Percentiles rank a stretch among this genome's conserved stretches.
Evolutionary conservation across 1,140 invertebrate species (phyloP).

Genomic region (Dendrolimus kikuchii): DNA sequence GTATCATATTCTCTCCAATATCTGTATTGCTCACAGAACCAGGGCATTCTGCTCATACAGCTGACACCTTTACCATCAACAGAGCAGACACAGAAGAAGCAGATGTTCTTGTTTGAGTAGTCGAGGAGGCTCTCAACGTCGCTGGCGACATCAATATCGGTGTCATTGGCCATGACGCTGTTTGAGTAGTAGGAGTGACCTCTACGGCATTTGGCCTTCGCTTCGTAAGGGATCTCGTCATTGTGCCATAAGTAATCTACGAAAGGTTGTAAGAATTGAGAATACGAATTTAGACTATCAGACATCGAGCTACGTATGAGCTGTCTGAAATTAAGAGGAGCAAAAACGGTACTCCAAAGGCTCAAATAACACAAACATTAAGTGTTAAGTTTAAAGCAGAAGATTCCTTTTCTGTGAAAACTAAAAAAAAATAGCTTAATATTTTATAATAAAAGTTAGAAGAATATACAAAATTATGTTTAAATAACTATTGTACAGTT

Average conservation of each 20-base stretch:
- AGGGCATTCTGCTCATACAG: constrained; percentile 37
- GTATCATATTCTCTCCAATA: constrained; percentile 20
- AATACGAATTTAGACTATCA: neutral
- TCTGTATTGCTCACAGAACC: constrained; percentile 46
- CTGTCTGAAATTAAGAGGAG: neutral
- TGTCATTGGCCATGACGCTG: constrained; percentile 35
- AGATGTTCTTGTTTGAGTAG: constrained; percentile 29
- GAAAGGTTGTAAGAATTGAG: neutral
- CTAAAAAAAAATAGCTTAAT: no score
- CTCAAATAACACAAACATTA: no score
- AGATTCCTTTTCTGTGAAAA: no score
- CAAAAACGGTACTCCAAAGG: no score
- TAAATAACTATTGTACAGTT: no score
- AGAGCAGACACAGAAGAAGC: constrained; percentile 50
- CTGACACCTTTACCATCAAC: constrained; percentile 17
- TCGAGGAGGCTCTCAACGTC: constrained; percentile 36
- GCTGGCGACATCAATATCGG: constrained; percentile 27
- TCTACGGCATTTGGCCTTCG: constrained; percentile 36
- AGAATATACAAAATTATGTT: no score
- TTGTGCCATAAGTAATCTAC: constrained; percentile 59
- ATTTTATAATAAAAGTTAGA: no score
- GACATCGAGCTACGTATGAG: neutral
- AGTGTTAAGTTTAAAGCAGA: no score
- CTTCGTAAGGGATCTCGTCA: constrained; percentile 54
- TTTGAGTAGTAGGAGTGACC: constrained; percentile 49